Conservation (phyloP, 2,888 invertebrate species). For the Drosophila koepferae region DNA sequence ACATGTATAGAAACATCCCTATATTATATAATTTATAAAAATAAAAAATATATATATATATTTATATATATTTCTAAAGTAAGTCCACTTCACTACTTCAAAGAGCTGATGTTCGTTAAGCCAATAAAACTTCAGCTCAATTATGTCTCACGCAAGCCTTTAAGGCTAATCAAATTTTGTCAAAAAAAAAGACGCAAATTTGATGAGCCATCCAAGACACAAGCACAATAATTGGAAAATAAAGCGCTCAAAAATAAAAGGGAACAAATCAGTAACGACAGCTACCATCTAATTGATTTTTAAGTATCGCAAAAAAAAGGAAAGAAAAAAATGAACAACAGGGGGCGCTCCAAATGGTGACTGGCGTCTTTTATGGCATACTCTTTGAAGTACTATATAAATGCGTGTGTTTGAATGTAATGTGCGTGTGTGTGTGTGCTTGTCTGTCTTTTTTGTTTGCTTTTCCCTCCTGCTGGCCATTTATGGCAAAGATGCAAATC, state of each 20-base stretch:
- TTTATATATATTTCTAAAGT: neutral
- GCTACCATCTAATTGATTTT: conserved; percentile 66
- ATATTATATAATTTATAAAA: neutral
- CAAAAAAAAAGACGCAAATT: conserved; percentile 62
- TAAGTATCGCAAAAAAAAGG: conserved; percentile 48
- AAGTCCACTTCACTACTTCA: neutral
- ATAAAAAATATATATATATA: neutral
- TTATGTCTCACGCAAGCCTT: conserved; percentile 15
- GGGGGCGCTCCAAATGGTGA: conserved; percentile 46
- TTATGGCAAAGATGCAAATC: conserved; percentile 69
- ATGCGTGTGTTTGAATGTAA: neutral
- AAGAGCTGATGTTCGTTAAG: neutral
- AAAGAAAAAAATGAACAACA: conserved; percentile 32
- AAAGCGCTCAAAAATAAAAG: conserved; percentile 13
- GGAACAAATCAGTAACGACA: conserved; percentile 40
- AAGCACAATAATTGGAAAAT: conserved; percentile 19
- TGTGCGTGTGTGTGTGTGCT: neutral
- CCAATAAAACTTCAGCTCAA: conserved; percentile 1
- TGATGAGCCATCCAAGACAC: conserved; percentile 52
- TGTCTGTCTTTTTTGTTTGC: conserved; percentile 7
- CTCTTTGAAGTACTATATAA: conserved; percentile 7
- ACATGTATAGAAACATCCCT: no score
- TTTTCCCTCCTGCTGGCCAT: conserved; percentile 33
- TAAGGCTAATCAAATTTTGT: conserved; percentile 55
- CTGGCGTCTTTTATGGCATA: conserved; percentile 38